Base-by-base conservation (phyloP, 2,797 vertebrate species). In the Champsocephalus esox region DNA sequence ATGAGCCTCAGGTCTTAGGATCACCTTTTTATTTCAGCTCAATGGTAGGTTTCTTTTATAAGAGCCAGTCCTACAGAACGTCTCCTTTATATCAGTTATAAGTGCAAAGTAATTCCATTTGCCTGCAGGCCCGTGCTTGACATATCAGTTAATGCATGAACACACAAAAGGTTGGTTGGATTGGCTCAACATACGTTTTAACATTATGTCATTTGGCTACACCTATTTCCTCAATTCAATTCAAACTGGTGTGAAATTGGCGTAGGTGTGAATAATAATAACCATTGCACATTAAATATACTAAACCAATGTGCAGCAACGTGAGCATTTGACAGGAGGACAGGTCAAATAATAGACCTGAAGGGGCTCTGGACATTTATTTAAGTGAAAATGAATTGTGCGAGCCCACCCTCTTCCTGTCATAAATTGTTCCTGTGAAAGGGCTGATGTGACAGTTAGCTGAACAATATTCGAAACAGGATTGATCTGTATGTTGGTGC, bases 401-500 rank as follows among this genome's bases (percentile, higher is more conserved):
- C 66, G 73, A 50, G 73, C 61, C 81, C 73, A 28, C 80, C 82
- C 81, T 69, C 69, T 69, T 21, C 24, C 67, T 83, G 83, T 86
- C 86, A 89, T 93, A 88, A 82, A 92, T 93, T 90, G 73, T 70
- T 61, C 63, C 77, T 66, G 58, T 70, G 68, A 92, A 94, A 94
- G 89, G 92, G 89, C 93, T 92, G 83, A 84, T 77, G 41, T 94
- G 92, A 92, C 92, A 89, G 85, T 84, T 75, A 73, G 84, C 83
- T 76, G 77, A 90, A 86, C 84, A 90, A 89, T 84, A 85, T 81
- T 89, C 48, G 45, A 84, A 90, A 76, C 62, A 59, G 87, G 89
- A 94, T 93, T 93, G 94, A 94, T 94, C 90, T 90, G 65, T 75
- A 75, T 73, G 82, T 87, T 69, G 80, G 69, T 73, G 81, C 86